A percentile compares a stretch with the other conserved stretches of the same genome.
phyloP scores from a whole-genome alignment of 2,797 vertebrate species.

The Lagorchestes hirsutus region DNA sequence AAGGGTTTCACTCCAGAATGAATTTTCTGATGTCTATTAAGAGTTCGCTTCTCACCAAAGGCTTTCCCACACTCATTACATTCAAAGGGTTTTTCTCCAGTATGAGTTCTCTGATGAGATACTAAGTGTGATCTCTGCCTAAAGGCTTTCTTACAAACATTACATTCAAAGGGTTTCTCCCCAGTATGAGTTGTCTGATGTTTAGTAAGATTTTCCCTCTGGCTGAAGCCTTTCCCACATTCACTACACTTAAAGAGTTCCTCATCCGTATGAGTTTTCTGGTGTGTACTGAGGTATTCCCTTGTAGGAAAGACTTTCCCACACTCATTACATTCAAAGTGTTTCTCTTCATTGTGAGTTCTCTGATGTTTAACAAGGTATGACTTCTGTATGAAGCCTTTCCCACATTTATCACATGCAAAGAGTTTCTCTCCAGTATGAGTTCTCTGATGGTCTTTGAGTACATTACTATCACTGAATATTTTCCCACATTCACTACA shows the following conservation, averaged over 20 bases:
- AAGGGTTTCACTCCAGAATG: slow-evolving; percentile 78
- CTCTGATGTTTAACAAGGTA: slow-evolving; percentile 78
- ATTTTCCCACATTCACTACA: slow-evolving; percentile 83
- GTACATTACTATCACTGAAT: slow-evolving; percentile 83
- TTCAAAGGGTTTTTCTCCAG: slow-evolving; percentile 78
- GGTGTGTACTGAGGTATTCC: slow-evolving; percentile 76
- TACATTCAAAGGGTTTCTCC: slow-evolving; percentile 79
- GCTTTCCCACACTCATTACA: slow-evolving; percentile 80
- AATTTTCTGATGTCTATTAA: slow-evolving; percentile 76
- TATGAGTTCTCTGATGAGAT: slow-evolving; percentile 79
- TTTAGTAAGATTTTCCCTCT: slow-evolving; percentile 78
- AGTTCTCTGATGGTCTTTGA: slow-evolving; percentile 82
- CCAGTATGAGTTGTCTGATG: slow-evolving; percentile 79
- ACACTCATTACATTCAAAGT: slow-evolving; percentile 75
- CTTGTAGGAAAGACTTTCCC: slow-evolving; percentile 77
- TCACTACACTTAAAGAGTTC: slow-evolving; percentile 78
- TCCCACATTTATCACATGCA: slow-evolving; percentile 77
- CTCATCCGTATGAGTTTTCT: slow-evolving; percentile 79
- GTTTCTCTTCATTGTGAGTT: slow-evolving; percentile 77
- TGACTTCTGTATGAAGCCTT: slow-evolving; percentile 77
- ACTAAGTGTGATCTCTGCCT: slow-evolving; percentile 78
- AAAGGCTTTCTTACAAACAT: slow-evolving; percentile 78
- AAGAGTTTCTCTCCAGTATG: slow-evolving; percentile 79
- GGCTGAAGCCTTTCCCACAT: slow-evolving; percentile 78
- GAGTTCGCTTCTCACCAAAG: slow-evolving; percentile 79